phyloP scores from a whole-genome alignment of 2,888 invertebrate species.

The Cremastobaeus sp. region DNA sequence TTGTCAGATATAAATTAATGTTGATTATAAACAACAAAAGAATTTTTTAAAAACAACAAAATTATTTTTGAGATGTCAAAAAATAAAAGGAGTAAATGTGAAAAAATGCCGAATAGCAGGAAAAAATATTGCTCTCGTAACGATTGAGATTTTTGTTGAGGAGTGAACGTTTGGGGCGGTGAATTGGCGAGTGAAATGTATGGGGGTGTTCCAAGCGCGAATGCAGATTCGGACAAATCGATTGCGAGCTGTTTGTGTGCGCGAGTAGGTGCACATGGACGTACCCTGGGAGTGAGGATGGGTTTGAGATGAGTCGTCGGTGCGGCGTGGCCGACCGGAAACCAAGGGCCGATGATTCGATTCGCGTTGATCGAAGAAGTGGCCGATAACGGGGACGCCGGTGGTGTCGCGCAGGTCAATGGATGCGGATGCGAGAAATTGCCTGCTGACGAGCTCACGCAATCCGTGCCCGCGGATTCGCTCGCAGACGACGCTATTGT shows the following conservation, averaged over 20 bases:
- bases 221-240: constrained; percentile 54
- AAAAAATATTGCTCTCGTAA: not conserved
- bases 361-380: constrained; percentile 64
- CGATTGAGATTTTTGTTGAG: constrained; percentile 5
- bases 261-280: constrained; percentile 37
- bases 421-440: constrained; percentile 60
- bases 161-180: not conserved
- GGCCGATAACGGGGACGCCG: constrained; percentile 64
- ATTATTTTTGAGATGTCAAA: too few species aligned
- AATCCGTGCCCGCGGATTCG: constrained; percentile 63
- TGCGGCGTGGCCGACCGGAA: constrained; percentile 69
- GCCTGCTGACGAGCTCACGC: constrained; percentile 54
- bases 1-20: too few species aligned
- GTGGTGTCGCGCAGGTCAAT: constrained; percentile 59
- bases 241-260: constrained; percentile 29
- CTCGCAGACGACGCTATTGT: constrained; percentile 66
- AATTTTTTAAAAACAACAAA: too few species aligned
- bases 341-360: constrained; percentile 72
- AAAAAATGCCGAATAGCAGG: not conserved
- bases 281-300: constrained; percentile 70
- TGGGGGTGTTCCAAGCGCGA: constrained; percentile 21
- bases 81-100: not conserved
- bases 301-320: constrained; percentile 69
- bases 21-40: too few species aligned
- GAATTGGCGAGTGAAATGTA: constrained; percentile 30